These are phyloP conservation scores for Pharmacophagus antenor DNA, from an alignment of 2,888 invertebrate genomes.

Conservation along the genomic window DNA sequence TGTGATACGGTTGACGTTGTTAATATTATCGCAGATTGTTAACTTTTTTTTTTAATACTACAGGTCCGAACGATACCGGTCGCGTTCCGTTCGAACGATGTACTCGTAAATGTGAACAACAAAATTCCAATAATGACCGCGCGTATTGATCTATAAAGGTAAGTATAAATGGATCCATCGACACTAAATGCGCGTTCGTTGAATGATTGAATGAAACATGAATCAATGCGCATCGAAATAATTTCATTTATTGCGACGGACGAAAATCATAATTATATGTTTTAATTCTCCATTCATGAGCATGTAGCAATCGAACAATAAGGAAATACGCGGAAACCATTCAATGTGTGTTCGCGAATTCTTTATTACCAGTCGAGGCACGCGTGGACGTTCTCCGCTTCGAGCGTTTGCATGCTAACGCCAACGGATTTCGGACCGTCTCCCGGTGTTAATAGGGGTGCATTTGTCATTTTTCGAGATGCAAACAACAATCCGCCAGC, in stretches of 20 bases:
- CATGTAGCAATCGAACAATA: slow-evolving; percentile 62
- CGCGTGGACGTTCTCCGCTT: slow-evolving; percentile 67
- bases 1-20: slow-evolving; percentile 8
- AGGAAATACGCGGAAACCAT: slow-evolving; percentile 77
- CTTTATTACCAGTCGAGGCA: slow-evolving; percentile 63
- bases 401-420: slow-evolving; percentile 44
- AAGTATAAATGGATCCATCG: too few species aligned
- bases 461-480: slow-evolving; percentile 33
- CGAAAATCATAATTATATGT: slow-evolving; percentile 47
- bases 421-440: slow-evolving; percentile 52
- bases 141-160: not conserved
- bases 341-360: slow-evolving; percentile 71
- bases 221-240: not conserved
- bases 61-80: not conserved
- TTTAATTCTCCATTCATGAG: slow-evolving; percentile 70
- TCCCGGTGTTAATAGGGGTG: slow-evolving; percentile 41
- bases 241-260: slow-evolving; percentile 12
- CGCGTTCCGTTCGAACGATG: not conserved
- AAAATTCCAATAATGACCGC: not conserved
- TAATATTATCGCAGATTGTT: slow-evolving; percentile 13
- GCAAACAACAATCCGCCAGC: slow-evolving; percentile 38
- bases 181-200: too few species aligned
- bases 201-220: too few species aligned
- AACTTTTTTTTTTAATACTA: slow-evolving; percentile 9
- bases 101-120: not conserved